These are phyloP conservation scores for Lagopus leucura DNA, from an alignment of 2,113 vertebrate species.

Conservation along the genomic window DNA sequence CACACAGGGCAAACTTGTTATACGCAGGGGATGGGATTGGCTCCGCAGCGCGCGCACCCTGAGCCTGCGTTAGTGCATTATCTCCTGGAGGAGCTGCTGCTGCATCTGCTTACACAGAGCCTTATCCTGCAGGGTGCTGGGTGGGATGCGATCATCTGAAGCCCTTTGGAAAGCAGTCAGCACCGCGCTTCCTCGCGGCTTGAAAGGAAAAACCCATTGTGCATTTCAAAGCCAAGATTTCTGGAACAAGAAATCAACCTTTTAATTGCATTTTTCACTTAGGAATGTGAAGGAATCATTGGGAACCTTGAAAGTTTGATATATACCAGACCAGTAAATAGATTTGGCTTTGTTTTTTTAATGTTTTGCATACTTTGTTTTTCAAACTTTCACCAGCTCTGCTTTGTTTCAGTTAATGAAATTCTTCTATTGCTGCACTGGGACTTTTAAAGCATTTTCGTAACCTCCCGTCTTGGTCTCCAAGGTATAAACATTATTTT, in stretches of 20 bases:
- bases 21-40: not conserved
- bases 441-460: constrained; percentile 82
- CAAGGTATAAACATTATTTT: constrained; percentile 85
- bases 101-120: not conserved
- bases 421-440: constrained; percentile 80
- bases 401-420: constrained; percentile 84
- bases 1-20: not conserved
- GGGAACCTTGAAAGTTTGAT: constrained; percentile 57
- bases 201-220: constrained; percentile 22
- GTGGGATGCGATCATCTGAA: not conserved
- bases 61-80: not conserved
- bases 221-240: constrained; percentile 33
- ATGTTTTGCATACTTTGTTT: constrained; percentile 74
- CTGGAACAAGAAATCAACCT: constrained; percentile 22
- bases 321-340: constrained; percentile 68
- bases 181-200: not conserved
- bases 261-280: constrained; percentile 60
- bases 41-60: not conserved
- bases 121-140: not conserved
- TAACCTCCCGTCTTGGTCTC: constrained; percentile 79
- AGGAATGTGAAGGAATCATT: constrained; percentile 62
- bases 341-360: constrained; percentile 60
- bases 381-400: constrained; percentile 77
- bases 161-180: not conserved
- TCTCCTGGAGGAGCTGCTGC: not conserved